These are phyloP conservation scores for Leptothorax acervorum DNA, from an alignment of 2,888 invertebrate species.

Conservation along the genomic window DNA sequence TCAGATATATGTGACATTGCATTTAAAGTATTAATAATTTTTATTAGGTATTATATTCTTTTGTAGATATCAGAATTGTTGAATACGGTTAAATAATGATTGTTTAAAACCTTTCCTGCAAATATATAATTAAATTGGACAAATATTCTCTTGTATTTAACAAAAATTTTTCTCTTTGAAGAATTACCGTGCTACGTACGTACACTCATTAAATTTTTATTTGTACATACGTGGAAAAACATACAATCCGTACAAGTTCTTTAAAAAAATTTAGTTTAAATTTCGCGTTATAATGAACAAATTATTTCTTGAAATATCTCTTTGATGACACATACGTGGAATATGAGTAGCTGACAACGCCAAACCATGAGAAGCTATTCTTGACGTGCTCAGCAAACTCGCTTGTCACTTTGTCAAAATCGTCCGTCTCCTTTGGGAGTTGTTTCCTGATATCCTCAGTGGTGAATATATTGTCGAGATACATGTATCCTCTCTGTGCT, in stretches of 20 bases:
- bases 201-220: neutral
- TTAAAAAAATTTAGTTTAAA: neutral
- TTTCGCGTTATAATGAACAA: neutral
- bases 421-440: slow-evolving; percentile 91
- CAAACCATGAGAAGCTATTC: slow-evolving; percentile 74
- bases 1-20: too few species aligned
- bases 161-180: neutral
- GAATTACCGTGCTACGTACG: neutral
- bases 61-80: neutral
- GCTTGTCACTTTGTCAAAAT: slow-evolving; percentile 91
- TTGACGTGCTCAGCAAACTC: slow-evolving; percentile 77
- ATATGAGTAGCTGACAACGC: slow-evolving; percentile 78
- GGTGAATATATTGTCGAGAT: slow-evolving; percentile 95
- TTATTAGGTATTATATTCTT: neutral
- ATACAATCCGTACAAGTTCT: neutral
- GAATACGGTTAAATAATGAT: neutral
- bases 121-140: neutral
- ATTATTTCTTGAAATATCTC: neutral
- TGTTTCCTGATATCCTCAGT: slow-evolving; percentile 96
- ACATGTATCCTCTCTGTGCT: slow-evolving; percentile 95
- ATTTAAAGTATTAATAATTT: neutral
- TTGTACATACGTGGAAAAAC: neutral
- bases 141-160: neutral
- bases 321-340: slow-evolving; percentile 84
- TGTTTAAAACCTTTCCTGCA: neutral